Evolutionary conservation across 2,888 invertebrate genomes (phyloP), one percentile per base, ranked within the genome.

Genomic region (Drosophila seclusa): DNA sequence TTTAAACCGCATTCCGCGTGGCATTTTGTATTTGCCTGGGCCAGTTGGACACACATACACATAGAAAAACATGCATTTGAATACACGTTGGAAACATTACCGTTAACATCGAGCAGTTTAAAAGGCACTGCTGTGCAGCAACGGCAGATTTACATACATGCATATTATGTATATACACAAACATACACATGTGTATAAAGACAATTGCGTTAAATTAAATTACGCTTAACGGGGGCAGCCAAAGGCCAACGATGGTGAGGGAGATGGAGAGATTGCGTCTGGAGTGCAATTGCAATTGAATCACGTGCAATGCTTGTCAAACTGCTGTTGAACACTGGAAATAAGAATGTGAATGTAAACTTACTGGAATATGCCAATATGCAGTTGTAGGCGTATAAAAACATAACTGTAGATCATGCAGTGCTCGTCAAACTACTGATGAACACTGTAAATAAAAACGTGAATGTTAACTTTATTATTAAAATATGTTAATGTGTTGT

Each of bases 1-100:
- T 87, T 88, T 88, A 89, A 90, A 89, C 90, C 88, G 86, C 87
- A 87, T 87, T 87, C 87, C 88, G 74, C 66, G 55, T 81, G 79
- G 76, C 74, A 80, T 78, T 57, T 57, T 57, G 16, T 55, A 31
- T 57, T 78, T 73, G 75, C 78, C 72, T 73, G 54, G 72, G 72
- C 72, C 65, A 72, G 59, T 74, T 69, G 63, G 64, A 73, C 68
- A 70, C 61, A 45, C 50, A 57, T 8, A 21, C 38, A 59, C 6
- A 21, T 45, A 16, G 27, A 53, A 50, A 29, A 24, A 62, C 16
- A 16, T 18, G 27, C 38, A 62, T 67, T 50, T 53, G 36, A 60
- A 63, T 57, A 50, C 21, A 32, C 52, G 34, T 50, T 38, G 60
- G 57, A 58, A 49, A n/a, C 61, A 78, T 52, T 68, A 78, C 81